Evolutionary conservation across 2,113 vertebrate genomes (phyloP), one percentile per base, ranked within the genome.

Genomic region (Gorsachius goisagi): DNA sequence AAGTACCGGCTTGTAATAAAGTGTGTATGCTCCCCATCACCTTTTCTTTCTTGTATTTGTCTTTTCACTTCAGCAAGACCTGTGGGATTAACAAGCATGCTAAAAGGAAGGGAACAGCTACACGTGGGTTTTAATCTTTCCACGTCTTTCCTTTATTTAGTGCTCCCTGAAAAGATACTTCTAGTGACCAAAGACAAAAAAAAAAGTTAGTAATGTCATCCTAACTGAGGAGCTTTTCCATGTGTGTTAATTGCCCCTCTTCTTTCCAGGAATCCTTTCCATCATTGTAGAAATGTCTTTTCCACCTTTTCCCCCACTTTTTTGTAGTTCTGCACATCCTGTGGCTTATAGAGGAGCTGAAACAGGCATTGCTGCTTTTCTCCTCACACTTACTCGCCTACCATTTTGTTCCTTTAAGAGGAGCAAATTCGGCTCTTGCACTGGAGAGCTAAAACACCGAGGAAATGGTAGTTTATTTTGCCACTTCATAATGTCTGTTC

Each of bases 391-490:
- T 78, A 45, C 17, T 24, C 53, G 85, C 47, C 45, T 63, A 71
- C 47, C 5, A 1, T 55, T 56, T 47, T 74, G 45, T 67, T 90
- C 35, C 23, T 84, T 89, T 1, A 0, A 41, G 47, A 84, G 50
- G 37, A 78, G 52, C 9, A 67, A 74, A 67, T 83, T 73, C 4
- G 11, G 26, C 47, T 95, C 23, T 67, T 76, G 44, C 12, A 6
- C 12, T 45, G 39, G 47, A 50, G 41, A 90, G n/a, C 55, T 83
- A 27, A 93, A 88, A 50, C 9, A 13, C 11, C 39, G 41, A 52
- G 59, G 44, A 96, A 95, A 81, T 39, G 35, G 52, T 77, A 37
- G 50, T 89, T 95, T 87, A 73, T 80, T 88, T 95, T 90, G 63
- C 74, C 47, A 30, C 23, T 84, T 45, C 2, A 1, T 78, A 90